Percentiles rank a stretch among this genome's conserved stretches.
These are phyloP conservation scores for Emydoidea blandingii DNA, from an alignment of 2,797 vertebrate species.

Conservation along the genomic window DNA sequence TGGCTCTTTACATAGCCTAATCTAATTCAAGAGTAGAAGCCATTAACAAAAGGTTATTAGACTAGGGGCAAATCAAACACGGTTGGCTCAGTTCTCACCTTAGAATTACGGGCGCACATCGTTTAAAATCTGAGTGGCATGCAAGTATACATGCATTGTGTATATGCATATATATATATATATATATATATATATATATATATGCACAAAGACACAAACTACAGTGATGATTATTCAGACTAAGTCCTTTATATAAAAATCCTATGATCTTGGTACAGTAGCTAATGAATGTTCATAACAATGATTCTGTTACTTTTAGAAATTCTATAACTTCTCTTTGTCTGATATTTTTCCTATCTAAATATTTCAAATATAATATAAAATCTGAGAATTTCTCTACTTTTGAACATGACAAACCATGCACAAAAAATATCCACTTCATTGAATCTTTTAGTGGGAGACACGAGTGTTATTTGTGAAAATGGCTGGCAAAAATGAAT, in stretches of 20 bases:
- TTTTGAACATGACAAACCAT: conserved; percentile 41
- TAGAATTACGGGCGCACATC: background rate
- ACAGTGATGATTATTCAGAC: background rate
- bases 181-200: background rate
- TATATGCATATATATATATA: background rate
- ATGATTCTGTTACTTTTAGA: background rate
- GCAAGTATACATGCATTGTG: background rate
- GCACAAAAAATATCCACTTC: conserved; percentile 41
- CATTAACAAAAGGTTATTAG: conserved; percentile 17
- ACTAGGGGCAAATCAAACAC: background rate
- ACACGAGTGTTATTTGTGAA: conserved; percentile 29
- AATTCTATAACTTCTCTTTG: background rate
- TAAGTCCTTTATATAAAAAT: background rate
- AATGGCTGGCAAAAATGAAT: background rate
- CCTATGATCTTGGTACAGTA: conserved; percentile 5
- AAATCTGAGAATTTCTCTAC: background rate
- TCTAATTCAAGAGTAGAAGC: conserved; percentile 13
- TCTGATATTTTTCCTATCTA: conserved; percentile 32
- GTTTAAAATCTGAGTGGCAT: background rate
- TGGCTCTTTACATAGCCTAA: conserved; percentile 29
- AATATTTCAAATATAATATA: background rate
- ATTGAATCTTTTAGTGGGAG: conserved; percentile 45
- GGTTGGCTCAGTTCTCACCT: conserved; percentile 26
- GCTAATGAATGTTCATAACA: background rate
- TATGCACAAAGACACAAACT: background rate